These are phyloP conservation scores for Lophotis ruficrista DNA, from an alignment of 2,113 vertebrate genomes.

Conservation along the genomic window DNA sequence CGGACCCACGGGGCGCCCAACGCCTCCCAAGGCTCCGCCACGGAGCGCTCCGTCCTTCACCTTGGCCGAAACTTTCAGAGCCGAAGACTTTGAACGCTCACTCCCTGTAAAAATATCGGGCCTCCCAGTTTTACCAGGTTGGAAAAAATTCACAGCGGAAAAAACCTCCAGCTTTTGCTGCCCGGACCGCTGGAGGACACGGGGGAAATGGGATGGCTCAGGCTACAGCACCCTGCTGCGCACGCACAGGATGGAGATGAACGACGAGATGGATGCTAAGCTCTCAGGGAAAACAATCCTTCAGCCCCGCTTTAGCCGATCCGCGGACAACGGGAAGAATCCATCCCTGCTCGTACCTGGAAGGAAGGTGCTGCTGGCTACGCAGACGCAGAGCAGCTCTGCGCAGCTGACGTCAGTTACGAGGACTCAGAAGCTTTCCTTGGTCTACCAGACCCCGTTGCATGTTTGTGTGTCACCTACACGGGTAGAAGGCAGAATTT, in stretches of 20 bases:
- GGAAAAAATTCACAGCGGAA: background rate
- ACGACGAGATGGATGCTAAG: background rate
- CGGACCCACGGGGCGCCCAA: background rate
- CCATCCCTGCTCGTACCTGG: background rate
- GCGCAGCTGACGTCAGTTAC: background rate
- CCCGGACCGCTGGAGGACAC: background rate
- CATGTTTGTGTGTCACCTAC: background rate
- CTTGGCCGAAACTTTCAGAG: background rate
- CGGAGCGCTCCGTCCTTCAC: background rate
- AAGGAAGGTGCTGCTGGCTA: background rate
- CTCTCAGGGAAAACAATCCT: background rate
- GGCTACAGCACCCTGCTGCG: background rate
- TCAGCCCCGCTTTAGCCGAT: background rate
- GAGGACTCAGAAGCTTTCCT: background rate
- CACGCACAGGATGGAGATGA: background rate
- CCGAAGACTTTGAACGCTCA: background rate
- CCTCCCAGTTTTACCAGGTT: background rate
- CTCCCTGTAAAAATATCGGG: background rate
- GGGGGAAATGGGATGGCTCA: conserved; percentile 8
- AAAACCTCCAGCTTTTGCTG: background rate
- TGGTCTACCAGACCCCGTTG: background rate
- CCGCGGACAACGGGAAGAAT: background rate
- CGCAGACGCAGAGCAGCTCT: background rate
- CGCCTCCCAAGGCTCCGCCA: background rate
- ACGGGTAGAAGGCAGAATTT: background rate